Evolutionary conservation across 2,888 invertebrate genomes (phyloP).

Genomic region (Drosophila mulleri): DNA sequence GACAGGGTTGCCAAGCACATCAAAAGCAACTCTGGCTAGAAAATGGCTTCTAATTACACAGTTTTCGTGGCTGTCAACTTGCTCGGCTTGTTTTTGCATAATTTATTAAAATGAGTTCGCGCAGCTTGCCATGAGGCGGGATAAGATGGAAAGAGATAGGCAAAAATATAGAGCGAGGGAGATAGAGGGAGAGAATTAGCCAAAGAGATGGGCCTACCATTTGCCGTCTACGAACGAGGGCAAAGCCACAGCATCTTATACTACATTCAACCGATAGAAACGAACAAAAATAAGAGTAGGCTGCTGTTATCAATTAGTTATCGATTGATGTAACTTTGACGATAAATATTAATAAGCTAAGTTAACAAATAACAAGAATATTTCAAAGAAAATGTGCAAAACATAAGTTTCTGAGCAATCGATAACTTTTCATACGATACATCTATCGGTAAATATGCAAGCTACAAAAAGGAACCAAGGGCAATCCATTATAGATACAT

Average conservation of each 20-base stretch:
- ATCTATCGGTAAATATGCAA: not conserved
- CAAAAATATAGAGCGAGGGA: not conserved
- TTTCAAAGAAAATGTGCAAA: not conserved
- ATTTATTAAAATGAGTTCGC: constrained; percentile 70
- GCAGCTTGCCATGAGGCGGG: constrained; percentile 13
- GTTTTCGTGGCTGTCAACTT: constrained; percentile 14
- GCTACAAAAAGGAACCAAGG: no score
- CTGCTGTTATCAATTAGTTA: not conserved
- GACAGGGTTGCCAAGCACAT: constrained; percentile 48
- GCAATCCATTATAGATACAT: not conserved
- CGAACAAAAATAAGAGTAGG: not conserved
- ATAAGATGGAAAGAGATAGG: not conserved
- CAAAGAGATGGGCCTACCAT: not conserved
- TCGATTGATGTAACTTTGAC: not conserved
- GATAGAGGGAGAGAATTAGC: no score
- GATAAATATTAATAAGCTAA: no score
- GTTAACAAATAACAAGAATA: no score
- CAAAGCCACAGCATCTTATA: no score
- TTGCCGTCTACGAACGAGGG: not conserved
- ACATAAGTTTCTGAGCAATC: not conserved
- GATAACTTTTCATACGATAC: not conserved
- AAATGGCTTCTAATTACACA: constrained; percentile 69
- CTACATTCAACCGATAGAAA: not conserved
- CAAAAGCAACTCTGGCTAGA: constrained; percentile 62
- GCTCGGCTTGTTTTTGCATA: constrained; percentile 56